These are phyloP conservation scores for Drosophila nigromelanica DNA, from an alignment of 1,140 invertebrate species.

Conservation along the genomic window DNA sequence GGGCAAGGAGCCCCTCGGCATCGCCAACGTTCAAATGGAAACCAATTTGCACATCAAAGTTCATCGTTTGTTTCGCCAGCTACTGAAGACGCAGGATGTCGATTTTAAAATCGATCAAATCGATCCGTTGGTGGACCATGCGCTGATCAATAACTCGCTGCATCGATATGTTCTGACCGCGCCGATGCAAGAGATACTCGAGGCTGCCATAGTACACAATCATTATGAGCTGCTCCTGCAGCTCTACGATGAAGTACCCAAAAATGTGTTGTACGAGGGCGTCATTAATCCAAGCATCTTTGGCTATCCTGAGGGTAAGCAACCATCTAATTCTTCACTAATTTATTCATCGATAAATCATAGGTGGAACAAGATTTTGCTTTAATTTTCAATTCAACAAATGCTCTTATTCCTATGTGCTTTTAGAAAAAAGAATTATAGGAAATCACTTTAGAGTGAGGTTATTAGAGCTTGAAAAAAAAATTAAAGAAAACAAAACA, in stretches of 20 bases:
- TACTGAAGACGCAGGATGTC: conserved; percentile 42
- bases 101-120: conserved; percentile 43
- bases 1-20: not conserved
- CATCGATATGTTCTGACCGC: conserved; percentile 66
- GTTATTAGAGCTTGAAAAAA: too few species aligned
- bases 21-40: conserved; percentile 52
- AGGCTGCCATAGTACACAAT: conserved; percentile 40
- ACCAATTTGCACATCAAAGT: conserved; percentile 47
- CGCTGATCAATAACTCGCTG: conserved; percentile 68
- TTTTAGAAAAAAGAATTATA: too few species aligned
- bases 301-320: conserved; percentile 56
- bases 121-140: conserved; percentile 40
- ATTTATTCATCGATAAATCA: too few species aligned
- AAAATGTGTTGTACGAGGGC: conserved; percentile 63
- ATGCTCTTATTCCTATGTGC: too few species aligned
- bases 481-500: too few species aligned
- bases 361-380: too few species aligned
- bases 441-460: too few species aligned
- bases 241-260: conserved; percentile 49
- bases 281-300: conserved; percentile 57
- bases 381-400: too few species aligned
- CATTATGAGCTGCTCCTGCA: conserved; percentile 55
- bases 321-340: too few species aligned
- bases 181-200: conserved; percentile 53
- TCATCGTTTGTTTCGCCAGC: conserved; percentile 40